phyloP scores from a whole-genome alignment of 2,888 invertebrate genomes.

The Dioctria rufipes region DNA sequence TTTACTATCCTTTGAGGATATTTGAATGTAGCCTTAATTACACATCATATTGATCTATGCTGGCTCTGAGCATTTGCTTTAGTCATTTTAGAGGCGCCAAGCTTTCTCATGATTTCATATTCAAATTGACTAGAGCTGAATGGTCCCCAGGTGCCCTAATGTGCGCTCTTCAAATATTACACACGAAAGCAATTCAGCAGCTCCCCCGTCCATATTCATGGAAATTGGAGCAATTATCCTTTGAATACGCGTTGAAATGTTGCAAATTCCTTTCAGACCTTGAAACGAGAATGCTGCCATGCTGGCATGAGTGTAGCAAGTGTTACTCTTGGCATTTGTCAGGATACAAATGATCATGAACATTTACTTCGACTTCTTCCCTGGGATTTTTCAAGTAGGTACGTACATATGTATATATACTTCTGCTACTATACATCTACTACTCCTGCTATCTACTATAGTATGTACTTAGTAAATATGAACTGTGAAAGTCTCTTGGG shows the following conservation, averaged over 20 bases:
- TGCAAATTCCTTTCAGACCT: slow-evolving; percentile 45
- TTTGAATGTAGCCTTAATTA: slow-evolving; percentile 45
- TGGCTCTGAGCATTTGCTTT: neutral
- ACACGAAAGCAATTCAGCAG: neutral
- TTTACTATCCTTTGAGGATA: slow-evolving; percentile 14
- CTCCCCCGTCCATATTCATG: slow-evolving; percentile 13
- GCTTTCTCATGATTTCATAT: slow-evolving; percentile 48
- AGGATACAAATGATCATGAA: slow-evolving; percentile 48
- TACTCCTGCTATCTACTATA: no score
- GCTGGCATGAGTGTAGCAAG: neutral
- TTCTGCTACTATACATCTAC: no score
- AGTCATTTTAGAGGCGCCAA: slow-evolving; percentile 25
- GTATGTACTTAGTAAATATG: neutral
- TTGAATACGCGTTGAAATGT: slow-evolving; percentile 49
- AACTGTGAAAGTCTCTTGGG: neutral
- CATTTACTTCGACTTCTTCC: slow-evolving; percentile 6
- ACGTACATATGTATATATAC: no score
- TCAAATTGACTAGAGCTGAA: slow-evolving; percentile 39
- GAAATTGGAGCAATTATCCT: slow-evolving; percentile 49
- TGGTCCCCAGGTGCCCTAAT: slow-evolving; percentile 48
- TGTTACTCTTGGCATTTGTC: slow-evolving; percentile 24
- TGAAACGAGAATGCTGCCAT: slow-evolving; percentile 5
- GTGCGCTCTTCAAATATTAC: slow-evolving; percentile 20
- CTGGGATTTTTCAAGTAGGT: neutral
- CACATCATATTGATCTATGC: slow-evolving; percentile 32